Conservation (phyloP, 1,140 invertebrate species). For the Pachyrhynchus sulphureomaculatus region DNA sequence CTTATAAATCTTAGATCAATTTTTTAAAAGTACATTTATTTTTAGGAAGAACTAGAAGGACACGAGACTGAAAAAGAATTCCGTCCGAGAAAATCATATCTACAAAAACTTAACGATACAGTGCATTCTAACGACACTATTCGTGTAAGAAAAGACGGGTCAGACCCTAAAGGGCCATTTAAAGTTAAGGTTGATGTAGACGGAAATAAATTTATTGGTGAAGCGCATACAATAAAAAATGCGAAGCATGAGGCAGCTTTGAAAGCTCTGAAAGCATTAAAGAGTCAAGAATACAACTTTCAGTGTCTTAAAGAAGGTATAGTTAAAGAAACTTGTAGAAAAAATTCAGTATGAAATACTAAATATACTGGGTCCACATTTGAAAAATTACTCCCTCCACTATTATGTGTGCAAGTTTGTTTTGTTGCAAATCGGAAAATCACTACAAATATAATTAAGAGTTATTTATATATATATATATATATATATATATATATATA, state of each 20-base stretch:
- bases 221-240: constrained; percentile 38
- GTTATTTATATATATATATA: no score
- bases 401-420: no score
- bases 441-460: no score
- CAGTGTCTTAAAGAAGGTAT: constrained; percentile 33
- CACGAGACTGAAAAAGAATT: background rate
- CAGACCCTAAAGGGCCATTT: constrained; percentile 38
- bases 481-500: no score
- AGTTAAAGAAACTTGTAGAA: background rate
- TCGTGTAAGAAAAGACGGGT: constrained; percentile 25
- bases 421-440: no score
- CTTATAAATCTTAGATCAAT: no score
- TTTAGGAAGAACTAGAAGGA: constrained; percentile 1
- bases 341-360: background rate
- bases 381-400: no score
- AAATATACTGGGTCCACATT: no score
- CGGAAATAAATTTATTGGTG: constrained; percentile 35
- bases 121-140: constrained; percentile 28
- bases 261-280: constrained; percentile 38
- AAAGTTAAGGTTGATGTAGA: constrained; percentile 36
- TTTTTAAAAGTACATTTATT: no score
- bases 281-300: constrained; percentile 21
- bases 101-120: constrained; percentile 37
- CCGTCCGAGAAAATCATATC: constrained; percentile 28
- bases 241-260: constrained; percentile 42